phyloP scores from a whole-genome alignment of 1,140 invertebrate species.

The Dreissena polymorpha region DNA sequence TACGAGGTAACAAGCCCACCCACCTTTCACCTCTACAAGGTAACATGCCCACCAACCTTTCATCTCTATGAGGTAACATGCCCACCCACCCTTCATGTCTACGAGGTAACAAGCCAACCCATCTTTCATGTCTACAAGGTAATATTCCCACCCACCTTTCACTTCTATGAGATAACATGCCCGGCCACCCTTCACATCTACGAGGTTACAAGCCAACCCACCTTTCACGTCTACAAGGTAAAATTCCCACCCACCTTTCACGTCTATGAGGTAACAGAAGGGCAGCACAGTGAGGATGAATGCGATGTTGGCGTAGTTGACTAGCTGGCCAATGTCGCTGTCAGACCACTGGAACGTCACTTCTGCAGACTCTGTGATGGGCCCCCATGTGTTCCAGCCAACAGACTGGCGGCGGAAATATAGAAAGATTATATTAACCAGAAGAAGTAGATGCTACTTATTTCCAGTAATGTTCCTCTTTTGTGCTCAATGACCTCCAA shows the following conservation, averaged over 20 bases:
- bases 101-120: slow-evolving; percentile 78
- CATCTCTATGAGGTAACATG: slow-evolving; percentile 78
- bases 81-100: slow-evolving; percentile 63
- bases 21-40: slow-evolving; percentile 73
- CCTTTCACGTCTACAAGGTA: slow-evolving; percentile 77
- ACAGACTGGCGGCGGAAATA: slow-evolving; percentile 12
- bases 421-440: no score
- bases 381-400: slow-evolving; percentile 82
- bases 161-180: slow-evolving; percentile 79
- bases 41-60: slow-evolving; percentile 75
- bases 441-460: no score
- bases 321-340: slow-evolving; percentile 79
- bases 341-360: slow-evolving; percentile 79
- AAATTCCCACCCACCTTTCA: slow-evolving; percentile 59
- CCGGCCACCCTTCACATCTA: slow-evolving; percentile 64
- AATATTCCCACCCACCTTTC: slow-evolving; percentile 65
- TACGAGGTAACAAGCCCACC: slow-evolving; percentile 77
- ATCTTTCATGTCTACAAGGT: slow-evolving; percentile 75
- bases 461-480: no score
- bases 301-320: slow-evolving; percentile 81
- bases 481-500: no score
- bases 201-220: slow-evolving; percentile 77
- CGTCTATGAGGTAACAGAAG: slow-evolving; percentile 78
- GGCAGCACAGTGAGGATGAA: slow-evolving; percentile 80
- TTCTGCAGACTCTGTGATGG: slow-evolving; percentile 79